phyloP scores from a whole-genome alignment of 2,888 invertebrate species.

The Encarsia formosa region DNA sequence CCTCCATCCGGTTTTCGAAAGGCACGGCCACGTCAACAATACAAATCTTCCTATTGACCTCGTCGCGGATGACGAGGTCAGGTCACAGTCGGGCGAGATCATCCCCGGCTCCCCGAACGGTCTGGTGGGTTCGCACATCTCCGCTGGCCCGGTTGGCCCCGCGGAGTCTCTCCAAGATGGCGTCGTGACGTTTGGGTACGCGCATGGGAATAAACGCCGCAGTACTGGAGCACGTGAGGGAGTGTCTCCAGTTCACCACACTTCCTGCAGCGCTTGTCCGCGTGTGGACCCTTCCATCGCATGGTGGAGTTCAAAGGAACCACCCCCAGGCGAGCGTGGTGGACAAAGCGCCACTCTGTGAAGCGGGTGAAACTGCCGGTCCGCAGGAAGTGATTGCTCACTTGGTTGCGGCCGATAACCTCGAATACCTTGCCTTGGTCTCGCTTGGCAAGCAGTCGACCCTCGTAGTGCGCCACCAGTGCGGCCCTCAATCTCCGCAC shows the following conservation, averaged over 20 bases:
- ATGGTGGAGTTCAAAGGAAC: slow-evolving; percentile 25
- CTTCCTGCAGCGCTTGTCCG: slow-evolving; percentile 34
- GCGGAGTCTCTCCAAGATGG: slow-evolving; percentile 29
- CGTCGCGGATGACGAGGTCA: slow-evolving; percentile 30
- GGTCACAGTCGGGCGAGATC: slow-evolving; percentile 21
- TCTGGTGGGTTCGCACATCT: slow-evolving; percentile 18
- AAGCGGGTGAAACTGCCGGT: slow-evolving; percentile 11
- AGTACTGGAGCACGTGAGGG: slow-evolving; percentile 44
- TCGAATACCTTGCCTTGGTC: slow-evolving; percentile 38
- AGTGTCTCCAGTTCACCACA: slow-evolving; percentile 40
- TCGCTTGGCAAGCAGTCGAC: slow-evolving; percentile 22
- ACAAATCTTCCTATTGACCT: slow-evolving; percentile 23
- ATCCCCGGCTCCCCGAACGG: slow-evolving; percentile 19
- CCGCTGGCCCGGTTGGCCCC: background rate
- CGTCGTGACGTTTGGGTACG: slow-evolving; percentile 34
- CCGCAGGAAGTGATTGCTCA: slow-evolving; percentile 38
- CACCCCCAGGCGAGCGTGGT: slow-evolving; percentile 35
- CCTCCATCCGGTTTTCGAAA: slow-evolving; percentile 36
- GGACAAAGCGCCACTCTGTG: slow-evolving; percentile 47
- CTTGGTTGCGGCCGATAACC: slow-evolving; percentile 16
- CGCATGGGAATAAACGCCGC: slow-evolving; percentile 35
- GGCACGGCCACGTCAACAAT: slow-evolving; percentile 40
- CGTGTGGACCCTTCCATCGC: slow-evolving; percentile 14
- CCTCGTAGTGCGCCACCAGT: slow-evolving; percentile 6
- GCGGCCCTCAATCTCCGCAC: slow-evolving; percentile 2